Base-by-base conservation (phyloP, 2,888 invertebrate genomes). In the Bombyx huttoni region DNA sequence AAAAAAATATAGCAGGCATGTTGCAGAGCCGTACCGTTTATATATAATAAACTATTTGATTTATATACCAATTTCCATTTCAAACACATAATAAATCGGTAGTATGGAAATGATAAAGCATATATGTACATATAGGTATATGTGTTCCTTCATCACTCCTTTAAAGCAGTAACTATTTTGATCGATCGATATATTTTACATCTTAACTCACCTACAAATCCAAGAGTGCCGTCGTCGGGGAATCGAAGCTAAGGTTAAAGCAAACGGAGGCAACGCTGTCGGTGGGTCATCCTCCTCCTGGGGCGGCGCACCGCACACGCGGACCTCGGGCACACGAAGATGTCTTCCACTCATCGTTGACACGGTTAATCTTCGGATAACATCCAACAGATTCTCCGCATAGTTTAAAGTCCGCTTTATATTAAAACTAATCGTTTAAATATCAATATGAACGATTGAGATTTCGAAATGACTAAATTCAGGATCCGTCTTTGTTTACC, bases 221-320 rank as follows among this genome's bases (percentile, higher is more conserved):
- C 94, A 94, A 58, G 93, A 93, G 76, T 94, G 94, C 59, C 94
- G 83, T 51, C 93, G 89, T 53, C 92, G 84, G 24, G 92, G 91
- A 67, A 90, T 89, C 47, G 79, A 84, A 45, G 89, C 81, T 46
- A 90, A 86, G n/a, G 90, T 89, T 50, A 90, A 88, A 1, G 74
- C 82, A 61, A 80, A 85, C 55, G 80, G 87, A 51, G 81, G 87
- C 61, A 79, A 70, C 49, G 81, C 83, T 51, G 78, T 78, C 24
- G 78, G 84, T 53, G 76, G 81, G 66, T 75, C 87, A 63, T 84
- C 90, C 61, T 84, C 84, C 45, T 84, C 84, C 57, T 74, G 72
- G 55, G 64, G 68, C n/a, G 89, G 89, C 56, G 90, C 90, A 50
- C 91, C 90, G 59, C 87, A 84, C 73, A 91, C 90, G 78, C 93